A percentile compares a stretch with the other conserved stretches of the same genome.
Conservation (phyloP, 2,797 vertebrate genomes). For the Melanotaenia trifasciata region DNA sequence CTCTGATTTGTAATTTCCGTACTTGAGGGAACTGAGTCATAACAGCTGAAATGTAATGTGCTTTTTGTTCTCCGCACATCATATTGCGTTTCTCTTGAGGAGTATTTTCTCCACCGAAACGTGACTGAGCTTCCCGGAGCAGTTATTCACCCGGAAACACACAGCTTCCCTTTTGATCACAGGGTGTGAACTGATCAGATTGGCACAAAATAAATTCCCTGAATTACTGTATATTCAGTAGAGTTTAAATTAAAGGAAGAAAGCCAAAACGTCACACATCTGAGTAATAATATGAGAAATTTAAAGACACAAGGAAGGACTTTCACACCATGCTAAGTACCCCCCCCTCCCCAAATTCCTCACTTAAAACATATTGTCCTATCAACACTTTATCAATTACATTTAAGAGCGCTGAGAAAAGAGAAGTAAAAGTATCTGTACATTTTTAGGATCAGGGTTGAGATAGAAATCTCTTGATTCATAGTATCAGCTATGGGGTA, state of each 20-base stretch:
- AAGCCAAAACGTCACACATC: slow-evolving; percentile 11
- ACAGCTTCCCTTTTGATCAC: slow-evolving; percentile 32
- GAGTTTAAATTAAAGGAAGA: slow-evolving; percentile 33
- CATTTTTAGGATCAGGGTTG: neutral
- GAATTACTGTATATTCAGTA: slow-evolving; percentile 39
- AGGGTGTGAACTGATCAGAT: slow-evolving; percentile 34
- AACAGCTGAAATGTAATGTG: slow-evolving; percentile 61
- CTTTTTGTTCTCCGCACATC: slow-evolving; percentile 54
- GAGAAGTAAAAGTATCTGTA: neutral
- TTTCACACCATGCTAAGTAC: slow-evolving; percentile 30
- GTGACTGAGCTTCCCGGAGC: slow-evolving; percentile 41
- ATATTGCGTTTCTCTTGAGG: slow-evolving; percentile 48
- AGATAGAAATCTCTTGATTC: neutral
- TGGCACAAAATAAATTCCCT: slow-evolving; percentile 48
- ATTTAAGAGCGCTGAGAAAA: neutral
- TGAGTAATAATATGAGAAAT: slow-evolving; percentile 32
- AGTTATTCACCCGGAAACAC: slow-evolving; percentile 33
- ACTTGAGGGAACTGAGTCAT: slow-evolving; percentile 60
- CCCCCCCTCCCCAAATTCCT: neutral
- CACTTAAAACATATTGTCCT: slow-evolving; percentile 20
- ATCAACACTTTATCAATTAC: slow-evolving; percentile 21
- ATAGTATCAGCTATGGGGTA: too few species aligned
- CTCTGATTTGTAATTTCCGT: slow-evolving; percentile 53
- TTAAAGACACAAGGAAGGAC: slow-evolving; percentile 13
- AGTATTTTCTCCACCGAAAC: slow-evolving; percentile 50